Evolutionary conservation across 2,113 vertebrate genomes (phyloP).

Genomic region (Neogale vison): DNA sequence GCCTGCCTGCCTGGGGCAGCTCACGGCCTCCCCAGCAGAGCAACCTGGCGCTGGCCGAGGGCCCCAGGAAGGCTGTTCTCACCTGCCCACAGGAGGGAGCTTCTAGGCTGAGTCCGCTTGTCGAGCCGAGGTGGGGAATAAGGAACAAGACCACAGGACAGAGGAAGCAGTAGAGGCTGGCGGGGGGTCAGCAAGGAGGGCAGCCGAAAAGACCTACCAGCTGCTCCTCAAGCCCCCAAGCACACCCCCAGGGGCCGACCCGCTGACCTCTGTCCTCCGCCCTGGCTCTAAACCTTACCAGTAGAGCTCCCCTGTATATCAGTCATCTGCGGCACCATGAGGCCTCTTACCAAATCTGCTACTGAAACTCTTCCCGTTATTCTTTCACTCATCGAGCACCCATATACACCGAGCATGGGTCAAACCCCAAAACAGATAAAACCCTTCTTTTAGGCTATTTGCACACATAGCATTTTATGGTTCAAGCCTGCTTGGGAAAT

Average conservation of each 20-base stretch:
- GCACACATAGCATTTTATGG: background rate
- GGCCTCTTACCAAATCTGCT: background rate
- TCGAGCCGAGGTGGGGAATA: background rate
- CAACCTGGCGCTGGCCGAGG: fast-evolving
- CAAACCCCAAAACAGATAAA: background rate
- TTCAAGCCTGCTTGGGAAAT: background rate
- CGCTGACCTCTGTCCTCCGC: background rate
- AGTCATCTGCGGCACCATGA: background rate
- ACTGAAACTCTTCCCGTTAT: background rate
- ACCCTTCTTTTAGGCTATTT: background rate
- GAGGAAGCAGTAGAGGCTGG: background rate
- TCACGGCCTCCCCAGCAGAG: background rate
- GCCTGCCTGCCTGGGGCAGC: background rate
- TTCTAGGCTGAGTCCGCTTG: background rate
- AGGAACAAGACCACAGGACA: background rate
- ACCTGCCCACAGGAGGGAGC: background rate
- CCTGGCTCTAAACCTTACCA: background rate
- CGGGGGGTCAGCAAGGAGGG: background rate
- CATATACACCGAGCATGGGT: fast-evolving
- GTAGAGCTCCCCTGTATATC: background rate
- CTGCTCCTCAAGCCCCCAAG: background rate
- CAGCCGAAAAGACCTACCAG: background rate
- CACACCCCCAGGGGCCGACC: background rate
- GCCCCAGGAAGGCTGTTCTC: background rate
- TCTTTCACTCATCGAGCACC: background rate